phyloP scores from a whole-genome alignment of 2,797 vertebrate genomes.

The Sparidentex hasta region DNA sequence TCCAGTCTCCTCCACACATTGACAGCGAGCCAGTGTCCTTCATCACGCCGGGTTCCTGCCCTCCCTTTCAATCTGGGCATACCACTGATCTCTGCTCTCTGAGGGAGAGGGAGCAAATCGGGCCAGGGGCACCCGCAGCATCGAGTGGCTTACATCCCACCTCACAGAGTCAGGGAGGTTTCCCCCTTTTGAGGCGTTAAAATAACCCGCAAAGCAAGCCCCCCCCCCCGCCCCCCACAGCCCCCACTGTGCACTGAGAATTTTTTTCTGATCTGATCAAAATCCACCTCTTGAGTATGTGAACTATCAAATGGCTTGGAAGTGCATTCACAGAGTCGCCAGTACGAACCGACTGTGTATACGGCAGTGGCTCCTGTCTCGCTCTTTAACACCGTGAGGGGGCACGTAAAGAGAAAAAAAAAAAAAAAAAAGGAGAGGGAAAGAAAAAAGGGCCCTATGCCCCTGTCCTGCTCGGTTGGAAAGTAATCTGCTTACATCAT shows the following conservation, averaged over 20 bases:
- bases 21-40: constrained; percentile 82
- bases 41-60: constrained; percentile 80
- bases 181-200: constrained; percentile 66
- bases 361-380: constrained; percentile 61
- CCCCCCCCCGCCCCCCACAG: neutral
- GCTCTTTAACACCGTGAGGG: constrained; percentile 72
- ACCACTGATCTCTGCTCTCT: constrained; percentile 82
- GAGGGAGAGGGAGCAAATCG: constrained; percentile 74
- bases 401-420: constrained; percentile 52
- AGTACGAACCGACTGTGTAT: constrained; percentile 49
- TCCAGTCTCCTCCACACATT: constrained; percentile 78
- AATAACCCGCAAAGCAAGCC: constrained; percentile 69
- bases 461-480: constrained; percentile 85
- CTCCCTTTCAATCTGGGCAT: constrained; percentile 82
- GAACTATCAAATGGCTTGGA: constrained; percentile 65
- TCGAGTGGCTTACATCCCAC: constrained; percentile 76
- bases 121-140: constrained; percentile 75
- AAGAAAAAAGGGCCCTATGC: constrained; percentile 42
- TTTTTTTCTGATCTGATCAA: constrained; percentile 72
- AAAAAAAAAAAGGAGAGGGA: constrained; percentile 27
- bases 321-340: constrained; percentile 55
- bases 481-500: constrained; percentile 99
- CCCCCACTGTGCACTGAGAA: constrained; percentile 53
- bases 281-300: constrained; percentile 65
- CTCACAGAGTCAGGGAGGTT: constrained; percentile 71